Evolutionary conservation across 2,888 invertebrate species (phyloP), one percentile per base, ranked within the genome.

Genomic region (Drosophila nigricruria): DNA sequence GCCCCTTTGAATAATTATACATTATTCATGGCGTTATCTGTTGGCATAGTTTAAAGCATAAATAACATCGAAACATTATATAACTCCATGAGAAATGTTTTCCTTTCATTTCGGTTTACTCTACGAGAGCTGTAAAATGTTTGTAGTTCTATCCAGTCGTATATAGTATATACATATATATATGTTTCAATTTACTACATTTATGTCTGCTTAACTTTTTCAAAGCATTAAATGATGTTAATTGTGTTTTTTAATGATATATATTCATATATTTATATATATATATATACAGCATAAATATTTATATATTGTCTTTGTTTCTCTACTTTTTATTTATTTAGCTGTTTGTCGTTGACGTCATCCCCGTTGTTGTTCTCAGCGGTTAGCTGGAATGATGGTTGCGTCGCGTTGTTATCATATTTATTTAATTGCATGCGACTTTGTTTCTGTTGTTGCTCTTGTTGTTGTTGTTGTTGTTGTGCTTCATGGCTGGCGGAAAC

Each of bases 401-500:
- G 27, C 38, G 20, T 49, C 25, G 49, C 38, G 49, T 77, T 75
- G 71, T 79, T 81, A 79, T 81, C 84, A 85, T 88, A 85, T 88
- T 88, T 88, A 85, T 85, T 88, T 88, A 85, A 88, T 85, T 85
- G 88, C 85, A 85, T 79, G 79, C 73, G 88, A 81, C 81, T 81
- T 82, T 88, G 60, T 42, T 53, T 14, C 34, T 62, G 56, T 10
- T 30, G 30, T 10, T 30, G 30, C 10, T n/a, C n/a, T n/a, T n/a
- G n/a, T n/a, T n/a, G n/a, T n/a, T n/a, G n/a, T n/a, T n/a, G n/a
- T n/a, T n/a, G n/a, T n/a, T n/a, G n/a, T n/a, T 56, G 56, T 61
- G 64, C 74, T 64, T 34, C 63, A 32, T 69, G 71, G 73, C 64
- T 58, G 73, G 52, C 88, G 85, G 85, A 88, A 86, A 54, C 89